Percentiles rank a stretch among this genome's conserved stretches.
Conservation (phyloP, 2,797 vertebrate species). For the Falco novaeseelandiae region DNA sequence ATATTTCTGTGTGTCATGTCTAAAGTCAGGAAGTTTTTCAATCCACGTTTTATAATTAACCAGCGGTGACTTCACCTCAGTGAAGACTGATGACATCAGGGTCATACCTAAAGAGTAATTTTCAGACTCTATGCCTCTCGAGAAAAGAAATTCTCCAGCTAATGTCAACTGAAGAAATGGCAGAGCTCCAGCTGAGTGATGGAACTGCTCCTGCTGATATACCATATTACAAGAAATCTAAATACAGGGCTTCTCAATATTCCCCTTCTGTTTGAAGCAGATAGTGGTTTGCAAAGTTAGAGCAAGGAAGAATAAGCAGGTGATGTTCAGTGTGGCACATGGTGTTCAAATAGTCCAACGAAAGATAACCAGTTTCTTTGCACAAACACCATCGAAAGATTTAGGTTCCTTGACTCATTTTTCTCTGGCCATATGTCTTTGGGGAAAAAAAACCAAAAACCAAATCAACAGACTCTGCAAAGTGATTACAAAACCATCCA, state of each 20-base stretch:
- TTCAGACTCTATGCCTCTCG: neutral
- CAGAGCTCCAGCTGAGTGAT: neutral
- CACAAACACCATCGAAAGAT: neutral
- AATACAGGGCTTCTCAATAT: neutral
- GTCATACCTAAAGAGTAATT: neutral
- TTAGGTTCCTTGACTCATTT: neutral
- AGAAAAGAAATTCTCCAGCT: neutral
- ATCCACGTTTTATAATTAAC: neutral
- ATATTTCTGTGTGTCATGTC: neutral
- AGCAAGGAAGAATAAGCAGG: neutral
- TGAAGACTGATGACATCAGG: neutral
- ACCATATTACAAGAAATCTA: neutral
- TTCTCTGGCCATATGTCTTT: neutral
- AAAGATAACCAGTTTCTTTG: neutral
- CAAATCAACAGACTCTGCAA: neutral
- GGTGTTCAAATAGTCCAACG: neutral
- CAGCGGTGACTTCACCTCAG: neutral
- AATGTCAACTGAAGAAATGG: neutral
- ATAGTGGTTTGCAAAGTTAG: neutral
- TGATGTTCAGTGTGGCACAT: neutral
- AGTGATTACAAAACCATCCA: neutral
- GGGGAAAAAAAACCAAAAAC: fast-evolving
- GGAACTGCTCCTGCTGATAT: neutral
- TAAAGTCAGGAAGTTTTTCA: neutral
- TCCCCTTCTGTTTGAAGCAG: neutral